A percentile compares a stretch with the other conserved stretches of the same genome.
phyloP scores from a whole-genome alignment of 2,888 invertebrate genomes.

The Idaea aversata region DNA sequence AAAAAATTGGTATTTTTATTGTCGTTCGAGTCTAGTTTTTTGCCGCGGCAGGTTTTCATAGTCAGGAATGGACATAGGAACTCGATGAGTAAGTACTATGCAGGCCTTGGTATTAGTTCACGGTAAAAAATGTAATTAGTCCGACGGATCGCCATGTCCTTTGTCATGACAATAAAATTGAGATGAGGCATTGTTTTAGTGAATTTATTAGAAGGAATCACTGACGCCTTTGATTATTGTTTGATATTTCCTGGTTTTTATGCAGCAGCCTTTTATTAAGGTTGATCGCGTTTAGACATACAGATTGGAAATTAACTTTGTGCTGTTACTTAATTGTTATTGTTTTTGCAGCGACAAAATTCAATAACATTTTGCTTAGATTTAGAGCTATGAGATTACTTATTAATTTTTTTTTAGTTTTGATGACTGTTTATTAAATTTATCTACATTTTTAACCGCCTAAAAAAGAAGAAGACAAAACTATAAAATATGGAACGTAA shows the following conservation, averaged over 20 bases:
- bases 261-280: slow-evolving; percentile 19
- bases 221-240: slow-evolving; percentile 37
- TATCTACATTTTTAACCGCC: too few relatives aligned
- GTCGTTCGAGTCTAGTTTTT: slow-evolving; percentile 59
- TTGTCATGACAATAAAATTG: slow-evolving; percentile 62
- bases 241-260: slow-evolving; percentile 40
- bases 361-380: neutral
- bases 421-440: too few relatives aligned
- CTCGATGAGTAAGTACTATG: slow-evolving; percentile 70
- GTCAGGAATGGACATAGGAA: slow-evolving; percentile 72
- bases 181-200: slow-evolving; percentile 71
- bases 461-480: too few relatives aligned
- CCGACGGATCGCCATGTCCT: slow-evolving; percentile 66
- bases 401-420: too few relatives aligned
- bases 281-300: slow-evolving; percentile 2
- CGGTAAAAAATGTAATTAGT: slow-evolving; percentile 75
- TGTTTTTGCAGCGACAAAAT: neutral
- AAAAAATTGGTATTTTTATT: slow-evolving; percentile 10
- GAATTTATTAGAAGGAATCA: slow-evolving; percentile 63
- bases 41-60: slow-evolving; percentile 63
- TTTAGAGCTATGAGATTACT: too few relatives aligned
- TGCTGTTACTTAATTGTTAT: neutral
- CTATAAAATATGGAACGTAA: too few relatives aligned
- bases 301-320: neutral
- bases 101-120: slow-evolving; percentile 72